Evolutionary conservation across 30 jellyfish, hydroid and myxozoan species (phyloP).

Genomic region (Clytia hemisphaerica): DNA sequence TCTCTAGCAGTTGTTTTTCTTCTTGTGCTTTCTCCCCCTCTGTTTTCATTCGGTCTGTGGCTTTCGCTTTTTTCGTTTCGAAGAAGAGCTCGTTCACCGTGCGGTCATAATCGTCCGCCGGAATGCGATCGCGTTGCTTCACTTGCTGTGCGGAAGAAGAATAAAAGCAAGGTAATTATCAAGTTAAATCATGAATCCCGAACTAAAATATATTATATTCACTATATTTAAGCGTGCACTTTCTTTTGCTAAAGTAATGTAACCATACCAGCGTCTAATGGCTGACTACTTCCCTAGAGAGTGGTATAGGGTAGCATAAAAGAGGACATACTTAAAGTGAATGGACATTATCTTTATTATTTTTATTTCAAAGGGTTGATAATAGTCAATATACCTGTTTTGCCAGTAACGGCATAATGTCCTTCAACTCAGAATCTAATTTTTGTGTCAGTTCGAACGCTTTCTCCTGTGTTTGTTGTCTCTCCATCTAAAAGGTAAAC

Average conservation of each 20-base stretch:
- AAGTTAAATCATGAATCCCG: background rate
- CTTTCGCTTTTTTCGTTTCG: conserved; percentile 81
- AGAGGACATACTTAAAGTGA: background rate
- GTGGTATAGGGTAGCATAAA: background rate
- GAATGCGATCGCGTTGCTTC: background rate
- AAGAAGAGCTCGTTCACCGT: conserved; percentile 70
- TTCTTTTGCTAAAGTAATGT: too few relatives aligned
- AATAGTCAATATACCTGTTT: conserved; percentile 46
- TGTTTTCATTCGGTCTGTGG: conserved; percentile 60
- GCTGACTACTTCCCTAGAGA: too few relatives aligned
- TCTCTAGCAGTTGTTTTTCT: conserved; percentile 47
- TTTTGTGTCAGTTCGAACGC: conserved; percentile 82
- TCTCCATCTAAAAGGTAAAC: conserved; percentile 47
- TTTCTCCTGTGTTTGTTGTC: conserved; percentile 93
- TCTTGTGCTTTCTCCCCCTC: conserved; percentile 77
- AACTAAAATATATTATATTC: background rate
- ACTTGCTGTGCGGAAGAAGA: conserved; percentile 1
- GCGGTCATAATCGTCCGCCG: conserved; percentile 79
- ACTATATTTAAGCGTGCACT: background rate
- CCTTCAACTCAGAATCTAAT: conserved; percentile 70
- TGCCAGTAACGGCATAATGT: conserved; percentile 47
- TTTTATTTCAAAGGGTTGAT: background rate
- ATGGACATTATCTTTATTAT: background rate
- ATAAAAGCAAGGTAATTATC: background rate
- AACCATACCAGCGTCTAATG: too few relatives aligned